Percentiles rank a stretch among this genome's conserved stretches.
Conservation (phyloP, 1,140 invertebrate genomes). For the Drosophila obscura region DNA sequence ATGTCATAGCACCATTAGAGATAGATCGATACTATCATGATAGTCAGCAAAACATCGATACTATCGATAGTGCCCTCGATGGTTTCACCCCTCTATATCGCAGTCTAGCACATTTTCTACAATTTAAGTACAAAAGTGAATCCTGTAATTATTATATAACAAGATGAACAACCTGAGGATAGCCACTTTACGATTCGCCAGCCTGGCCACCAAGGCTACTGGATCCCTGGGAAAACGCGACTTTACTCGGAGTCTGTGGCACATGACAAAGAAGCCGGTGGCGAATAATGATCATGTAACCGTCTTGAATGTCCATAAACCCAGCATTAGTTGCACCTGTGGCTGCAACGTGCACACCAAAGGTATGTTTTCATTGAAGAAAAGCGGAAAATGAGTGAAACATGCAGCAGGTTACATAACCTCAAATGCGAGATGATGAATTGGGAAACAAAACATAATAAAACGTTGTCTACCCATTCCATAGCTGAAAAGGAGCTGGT, state of each 20-base stretch:
- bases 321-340: constrained; percentile 86
- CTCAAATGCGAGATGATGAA: constrained; percentile 60
- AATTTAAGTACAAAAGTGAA: too few relatives aligned
- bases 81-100: too few relatives aligned
- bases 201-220: constrained; percentile 84
- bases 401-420: constrained; percentile 66
- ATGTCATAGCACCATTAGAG: too few relatives aligned
- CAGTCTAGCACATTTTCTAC: too few relatives aligned
- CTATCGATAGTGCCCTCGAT: too few relatives aligned
- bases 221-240: constrained; percentile 86
- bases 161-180: constrained; percentile 89
- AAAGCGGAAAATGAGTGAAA: neutral
- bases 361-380: constrained; percentile 85
- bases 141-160: constrained; percentile 61
- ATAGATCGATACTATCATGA: too few relatives aligned
- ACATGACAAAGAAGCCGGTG: constrained; percentile 85
- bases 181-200: constrained; percentile 85
- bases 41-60: too few relatives aligned
- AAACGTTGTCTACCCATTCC: constrained; percentile 11
- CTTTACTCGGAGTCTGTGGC: constrained; percentile 88
- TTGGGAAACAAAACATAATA: constrained; percentile 19
- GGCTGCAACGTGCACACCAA: constrained; percentile 88
- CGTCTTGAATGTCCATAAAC: constrained; percentile 78
- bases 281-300: constrained; percentile 48
- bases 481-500: constrained; percentile 93